phyloP scores from a whole-genome alignment of 1,140 invertebrate species.

The Brachionus manjavacas region DNA sequence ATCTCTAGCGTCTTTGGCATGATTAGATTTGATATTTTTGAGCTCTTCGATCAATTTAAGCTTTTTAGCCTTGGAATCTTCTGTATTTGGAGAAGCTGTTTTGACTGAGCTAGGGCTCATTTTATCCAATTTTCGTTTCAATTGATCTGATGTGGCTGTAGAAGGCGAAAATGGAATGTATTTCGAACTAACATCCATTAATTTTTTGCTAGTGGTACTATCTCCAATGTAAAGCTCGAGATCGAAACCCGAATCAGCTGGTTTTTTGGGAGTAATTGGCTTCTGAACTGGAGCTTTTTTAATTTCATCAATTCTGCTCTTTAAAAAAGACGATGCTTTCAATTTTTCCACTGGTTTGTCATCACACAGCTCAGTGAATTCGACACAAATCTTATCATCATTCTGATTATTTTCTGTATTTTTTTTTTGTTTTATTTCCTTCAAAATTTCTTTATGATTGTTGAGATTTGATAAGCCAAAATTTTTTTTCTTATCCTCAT shows the following conservation, averaged over 20 bases:
- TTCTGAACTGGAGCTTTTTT: neutral
- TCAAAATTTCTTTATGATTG: slow-evolving; percentile 38
- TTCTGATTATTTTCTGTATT: neutral
- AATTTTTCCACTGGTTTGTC: neutral
- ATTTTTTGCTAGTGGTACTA: neutral
- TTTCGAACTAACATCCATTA: slow-evolving; percentile 31
- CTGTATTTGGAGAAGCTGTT: neutral
- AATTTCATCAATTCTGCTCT: slow-evolving; percentile 12
- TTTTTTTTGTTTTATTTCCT: slow-evolving; percentile 20
- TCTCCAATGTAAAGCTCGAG: slow-evolving; percentile 35
- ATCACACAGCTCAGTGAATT: neutral
- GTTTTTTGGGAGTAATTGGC: neutral
- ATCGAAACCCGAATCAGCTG: neutral
- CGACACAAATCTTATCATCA: neutral
- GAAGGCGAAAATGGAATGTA: slow-evolving; percentile 19
- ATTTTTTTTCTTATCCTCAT: slow-evolving; percentile 29
- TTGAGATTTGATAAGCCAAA: neutral
- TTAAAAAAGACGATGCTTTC: neutral
- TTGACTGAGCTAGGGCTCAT: slow-evolving; percentile 7
- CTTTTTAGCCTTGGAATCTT: neutral
- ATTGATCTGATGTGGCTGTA: neutral
- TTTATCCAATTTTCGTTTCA: slow-evolving; percentile 20
- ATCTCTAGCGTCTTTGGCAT: slow-evolving; percentile 25
- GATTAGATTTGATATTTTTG: neutral
- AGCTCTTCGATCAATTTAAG: slow-evolving; percentile 34